Percentiles rank a stretch among this genome's conserved stretches.
Evolutionary conservation across 2,797 vertebrate genomes (phyloP).

Genomic region (Odontamblyopus lacepedii): DNA sequence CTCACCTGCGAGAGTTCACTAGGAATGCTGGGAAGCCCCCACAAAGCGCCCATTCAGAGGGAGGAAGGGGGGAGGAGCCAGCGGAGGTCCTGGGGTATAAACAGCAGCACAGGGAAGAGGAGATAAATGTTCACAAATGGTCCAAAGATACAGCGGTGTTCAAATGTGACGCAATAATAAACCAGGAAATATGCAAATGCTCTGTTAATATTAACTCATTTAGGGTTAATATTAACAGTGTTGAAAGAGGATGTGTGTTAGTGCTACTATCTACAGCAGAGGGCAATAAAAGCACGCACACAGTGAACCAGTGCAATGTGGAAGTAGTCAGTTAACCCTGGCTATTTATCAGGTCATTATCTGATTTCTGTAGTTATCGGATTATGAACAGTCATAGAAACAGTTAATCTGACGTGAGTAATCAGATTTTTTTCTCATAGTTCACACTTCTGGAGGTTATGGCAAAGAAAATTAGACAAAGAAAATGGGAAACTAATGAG

Average conservation of each 20-base stretch:
- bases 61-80: constrained; percentile 53
- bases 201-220: constrained; percentile 11
- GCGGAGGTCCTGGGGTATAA: constrained; percentile 30
- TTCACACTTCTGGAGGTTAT: too few relatives aligned
- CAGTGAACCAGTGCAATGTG: background rate
- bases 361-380: too few relatives aligned
- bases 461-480: too few relatives aligned
- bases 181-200: background rate
- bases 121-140: constrained; percentile 10
- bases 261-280: constrained; percentile 28
- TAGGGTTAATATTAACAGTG: constrained; percentile 7
- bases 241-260: background rate
- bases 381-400: background rate
- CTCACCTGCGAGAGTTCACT: constrained; percentile 67
- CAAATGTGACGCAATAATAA: background rate
- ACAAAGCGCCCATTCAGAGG: constrained; percentile 72
- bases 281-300: constrained; percentile 44
- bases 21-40: constrained; percentile 65
- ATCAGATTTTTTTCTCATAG: too few relatives aligned
- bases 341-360: too few relatives aligned
- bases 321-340: background rate
- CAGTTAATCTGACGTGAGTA: background rate
- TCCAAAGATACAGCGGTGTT: constrained; percentile 15
- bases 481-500: too few relatives aligned
- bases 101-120: constrained; percentile 27